Evolutionary conservation across 2,113 vertebrate species (phyloP).

Genomic region (Alectura lathami): DNA sequence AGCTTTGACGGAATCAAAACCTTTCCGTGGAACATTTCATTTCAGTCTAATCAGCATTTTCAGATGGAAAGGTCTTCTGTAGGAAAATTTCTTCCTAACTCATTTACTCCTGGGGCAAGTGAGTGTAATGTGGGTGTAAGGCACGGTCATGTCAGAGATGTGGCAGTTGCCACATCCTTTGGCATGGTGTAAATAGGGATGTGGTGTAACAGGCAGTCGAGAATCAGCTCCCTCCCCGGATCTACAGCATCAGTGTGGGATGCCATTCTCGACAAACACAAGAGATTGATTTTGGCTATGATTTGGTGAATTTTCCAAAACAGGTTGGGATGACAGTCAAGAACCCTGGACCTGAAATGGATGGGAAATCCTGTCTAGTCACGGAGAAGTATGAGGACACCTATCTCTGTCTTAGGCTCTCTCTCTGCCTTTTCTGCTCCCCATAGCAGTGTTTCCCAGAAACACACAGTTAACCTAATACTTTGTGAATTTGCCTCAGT

Average conservation of each 20-base stretch:
- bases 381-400: background rate
- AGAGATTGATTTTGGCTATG: accelerated
- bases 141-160: background rate
- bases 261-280: background rate
- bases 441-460: background rate
- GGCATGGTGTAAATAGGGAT: background rate
- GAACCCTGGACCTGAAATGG: background rate
- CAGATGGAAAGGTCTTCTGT: conserved; percentile 12
- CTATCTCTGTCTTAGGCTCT: background rate
- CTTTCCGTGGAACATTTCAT: background rate
- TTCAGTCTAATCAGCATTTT: conserved; percentile 8
- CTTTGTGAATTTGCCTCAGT: background rate
- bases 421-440: background rate
- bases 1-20: background rate
- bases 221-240: background rate
- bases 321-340: background rate
- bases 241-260: accelerated
- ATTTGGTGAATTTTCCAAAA: background rate
- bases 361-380: background rate
- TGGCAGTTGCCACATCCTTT: conserved; percentile 5
- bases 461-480: background rate
- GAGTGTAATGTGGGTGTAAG: conserved; percentile 2
- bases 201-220: background rate
- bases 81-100: conserved; percentile 5
- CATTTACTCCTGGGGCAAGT: background rate